A percentile compares a stretch with the other conserved stretches of the same genome.
Evolutionary conservation across 1,140 invertebrate genomes (phyloP).

Genomic region (Chelonus insularis): DNA sequence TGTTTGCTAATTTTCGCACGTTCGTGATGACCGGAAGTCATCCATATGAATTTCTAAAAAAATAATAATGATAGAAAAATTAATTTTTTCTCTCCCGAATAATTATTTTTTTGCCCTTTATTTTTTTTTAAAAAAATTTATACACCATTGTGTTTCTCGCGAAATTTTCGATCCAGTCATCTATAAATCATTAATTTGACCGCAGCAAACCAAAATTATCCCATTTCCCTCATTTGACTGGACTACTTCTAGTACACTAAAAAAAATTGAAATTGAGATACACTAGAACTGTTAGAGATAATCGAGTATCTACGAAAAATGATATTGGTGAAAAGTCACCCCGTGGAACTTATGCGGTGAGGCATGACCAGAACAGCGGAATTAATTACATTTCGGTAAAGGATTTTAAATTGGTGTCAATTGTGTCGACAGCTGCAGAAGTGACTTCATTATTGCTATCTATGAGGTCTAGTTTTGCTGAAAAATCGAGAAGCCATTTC

Average conservation of each 20-base stretch:
- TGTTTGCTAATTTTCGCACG: too few relatives aligned
- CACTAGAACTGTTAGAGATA: constrained; percentile 26
- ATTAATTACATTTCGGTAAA: constrained; percentile 14
- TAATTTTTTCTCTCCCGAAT: too few relatives aligned
- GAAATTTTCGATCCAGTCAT: too few relatives aligned
- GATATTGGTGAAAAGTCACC: constrained; percentile 14
- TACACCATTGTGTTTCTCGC: too few relatives aligned
- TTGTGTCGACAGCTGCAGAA: constrained; percentile 17
- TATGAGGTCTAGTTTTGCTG: constrained; percentile 14
- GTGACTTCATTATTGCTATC: constrained; percentile 9
- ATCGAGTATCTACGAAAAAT: constrained; percentile 24
- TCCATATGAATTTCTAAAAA: too few relatives aligned
- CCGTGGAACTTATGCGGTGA: constrained; percentile 16
- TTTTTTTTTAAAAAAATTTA: too few relatives aligned
- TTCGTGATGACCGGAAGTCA: too few relatives aligned
- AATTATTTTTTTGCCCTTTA: too few relatives aligned
- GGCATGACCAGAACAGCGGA: constrained; percentile 22
- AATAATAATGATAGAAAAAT: too few relatives aligned
- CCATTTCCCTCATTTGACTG: too few relatives aligned
- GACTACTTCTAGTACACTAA: constrained; percentile 25
- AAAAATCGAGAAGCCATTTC: constrained; percentile 16
- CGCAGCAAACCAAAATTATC: too few relatives aligned
- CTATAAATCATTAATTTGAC: too few relatives aligned
- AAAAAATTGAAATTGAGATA: constrained; percentile 17
- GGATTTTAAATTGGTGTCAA: constrained; percentile 19